Base-by-base conservation (phyloP, 2,888 invertebrate genomes). In the Metalampra italica region DNA sequence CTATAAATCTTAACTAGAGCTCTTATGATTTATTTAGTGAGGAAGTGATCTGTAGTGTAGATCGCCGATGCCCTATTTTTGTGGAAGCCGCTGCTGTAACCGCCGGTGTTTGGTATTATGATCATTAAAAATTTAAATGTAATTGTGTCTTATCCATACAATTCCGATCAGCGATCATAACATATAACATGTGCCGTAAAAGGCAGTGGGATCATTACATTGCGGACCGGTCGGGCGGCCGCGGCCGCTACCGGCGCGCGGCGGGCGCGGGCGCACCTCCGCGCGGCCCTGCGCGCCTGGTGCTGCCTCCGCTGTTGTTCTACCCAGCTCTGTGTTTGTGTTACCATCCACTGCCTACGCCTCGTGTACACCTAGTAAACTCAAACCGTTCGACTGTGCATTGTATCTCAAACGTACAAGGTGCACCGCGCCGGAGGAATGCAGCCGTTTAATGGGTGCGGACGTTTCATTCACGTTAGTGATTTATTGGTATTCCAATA, bases 121-220 rank as follows among this genome's bases (percentile, higher is more conserved):
- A n/a, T n/a, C n/a, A n/a, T n/a, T n/a, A n/a, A 22, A 2, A 22
- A 2, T 22, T 22, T 5, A 2, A 22, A 22, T 22, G 2, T 3
- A 22, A 22, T 22, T 22, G 3, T 22, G 29, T 29, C 41, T 42
- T 71, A 74, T 86, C 87, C 84, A 79, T 59, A 65, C 51, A 69
- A 74, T 56, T 57, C 56, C 72, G 57, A 62, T 62, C 71, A 68
- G 66, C 68, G 74, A 75, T 86, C 81, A 82, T 85, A 86, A 80
- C 77, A 75, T 64, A 82, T 85, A 86, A 80, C 77, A 75, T 64
- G 71, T 60, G 81, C 86, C 85, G 77, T 87, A 88, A 77, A 89
- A 86, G 88, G 88, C 70, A 74, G 67, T 80, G 73, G 83, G 85
- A 80, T 83, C 86, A 87, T 86, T 87, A 87, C 78, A 59, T 54